A percentile compares a stretch with the other conserved stretches of the same genome.
These are phyloP conservation scores for Drosophila cognata DNA, from an alignment of 2,888 invertebrate genomes.

Conservation along the genomic window DNA sequence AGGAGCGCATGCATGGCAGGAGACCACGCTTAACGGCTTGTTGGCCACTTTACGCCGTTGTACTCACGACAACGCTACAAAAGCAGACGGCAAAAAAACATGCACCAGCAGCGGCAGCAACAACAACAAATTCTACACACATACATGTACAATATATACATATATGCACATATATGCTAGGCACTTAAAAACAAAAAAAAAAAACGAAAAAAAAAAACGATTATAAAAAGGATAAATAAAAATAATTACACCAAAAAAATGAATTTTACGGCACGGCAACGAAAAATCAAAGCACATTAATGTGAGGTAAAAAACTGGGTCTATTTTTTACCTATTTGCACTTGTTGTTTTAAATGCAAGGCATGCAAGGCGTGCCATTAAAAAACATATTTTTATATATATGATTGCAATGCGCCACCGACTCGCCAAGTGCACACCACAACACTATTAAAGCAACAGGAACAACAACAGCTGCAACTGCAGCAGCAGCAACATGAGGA, in stretches of 20 bases:
- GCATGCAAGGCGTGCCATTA: constrained; percentile 52
- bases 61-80: constrained; percentile 45
- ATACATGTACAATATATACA: neutral
- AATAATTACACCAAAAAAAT: constrained; percentile 12
- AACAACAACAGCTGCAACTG: neutral
- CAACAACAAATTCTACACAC: neutral
- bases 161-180: constrained; percentile 11
- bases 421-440: constrained; percentile 67
- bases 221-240: constrained; percentile 9
- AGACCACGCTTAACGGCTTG: constrained; percentile 72
- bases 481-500: constrained; percentile 17
- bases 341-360: constrained; percentile 30
- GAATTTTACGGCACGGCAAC: constrained; percentile 34
- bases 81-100: constrained; percentile 51
- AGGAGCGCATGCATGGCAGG: constrained; percentile 45
- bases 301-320: constrained; percentile 37
- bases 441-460: constrained; percentile 42
- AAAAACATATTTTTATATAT: constrained; percentile 51
- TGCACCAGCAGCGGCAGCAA: constrained; percentile 13
- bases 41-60: constrained; percentile 76
- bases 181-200: constrained; percentile 49
- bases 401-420: constrained; percentile 63
- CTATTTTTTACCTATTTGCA: constrained; percentile 9
- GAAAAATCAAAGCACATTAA: constrained; percentile 63
- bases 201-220: neutral